Evolutionary conservation across 2,113 vertebrate genomes (phyloP), one percentile per base, ranked within the genome.

Genomic region (Nibea coibor): DNA sequence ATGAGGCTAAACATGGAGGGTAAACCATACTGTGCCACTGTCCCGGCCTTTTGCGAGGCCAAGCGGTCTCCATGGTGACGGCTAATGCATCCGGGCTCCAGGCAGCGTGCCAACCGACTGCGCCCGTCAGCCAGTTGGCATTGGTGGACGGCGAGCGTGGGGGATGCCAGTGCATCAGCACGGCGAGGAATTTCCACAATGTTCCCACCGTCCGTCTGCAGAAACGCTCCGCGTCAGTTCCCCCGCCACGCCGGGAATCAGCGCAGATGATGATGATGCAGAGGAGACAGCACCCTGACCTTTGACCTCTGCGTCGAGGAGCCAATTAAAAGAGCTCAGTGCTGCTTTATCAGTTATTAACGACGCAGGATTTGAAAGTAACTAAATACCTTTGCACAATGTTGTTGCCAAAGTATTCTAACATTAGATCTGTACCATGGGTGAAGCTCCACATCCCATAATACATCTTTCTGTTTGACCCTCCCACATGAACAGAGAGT

Each of bases 71-170:
- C 78, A 87, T 89, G 87, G 92, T 57, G 75, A 91, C 75, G 51
- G 79, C 65, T 50, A 83, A 86, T 78, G 80, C 81, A 15, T 84
- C 79, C 72, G 63, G 70, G 51, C 53, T 70, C 82, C 28, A 19
- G 92, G 91, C 83, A 17, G n/a, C 2, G 11, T 45, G 89, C 91
- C 91, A 92, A 53, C 90, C 91, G 91, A 53, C 59, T 59, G 53
- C 19, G 24, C 53, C 69, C 56, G 35, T 24, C 56, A 17, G 24
- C 78, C 83, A 91, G 71, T 45, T 85, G 89, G 88, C 88, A 85
- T 11, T 39, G 39, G 2, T 59, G 59, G 43, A 26, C 4, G 35
- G 67, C 51, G 70, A 74, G 66, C 47, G 67, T 17, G 6, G 73
- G 72, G 73, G 72, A 89, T 82, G 80, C 82, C 79, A 72, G 76